Conservation (phyloP, 2,113 vertebrate genomes). For the Brienomyrus longianalis region DNA sequence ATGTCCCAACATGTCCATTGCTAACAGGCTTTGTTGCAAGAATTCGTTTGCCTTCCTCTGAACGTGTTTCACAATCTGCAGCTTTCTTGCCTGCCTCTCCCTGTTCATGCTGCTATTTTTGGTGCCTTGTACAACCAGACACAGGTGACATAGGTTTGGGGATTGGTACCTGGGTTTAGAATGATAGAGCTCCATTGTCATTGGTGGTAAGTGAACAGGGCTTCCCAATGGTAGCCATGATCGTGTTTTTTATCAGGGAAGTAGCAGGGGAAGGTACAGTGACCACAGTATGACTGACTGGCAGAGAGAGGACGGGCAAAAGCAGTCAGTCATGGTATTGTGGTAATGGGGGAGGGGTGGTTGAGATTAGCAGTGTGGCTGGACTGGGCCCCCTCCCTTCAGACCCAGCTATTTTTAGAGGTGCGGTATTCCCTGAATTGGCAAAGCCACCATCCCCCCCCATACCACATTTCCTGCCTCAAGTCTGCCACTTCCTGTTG, state of each 20-base stretch:
- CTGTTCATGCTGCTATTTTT: background rate
- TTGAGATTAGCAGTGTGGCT: slow-evolving; percentile 15
- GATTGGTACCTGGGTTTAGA: background rate
- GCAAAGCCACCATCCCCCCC: slow-evolving; percentile 19
- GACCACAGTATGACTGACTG: background rate
- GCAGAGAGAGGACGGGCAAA: background rate
- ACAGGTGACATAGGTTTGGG: background rate
- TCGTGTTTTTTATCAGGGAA: background rate
- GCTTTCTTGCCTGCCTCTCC: background rate
- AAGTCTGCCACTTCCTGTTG: slow-evolving; percentile 55
- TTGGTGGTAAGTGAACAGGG: background rate
- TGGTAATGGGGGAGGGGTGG: slow-evolving; percentile 14
- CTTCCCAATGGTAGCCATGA: background rate
- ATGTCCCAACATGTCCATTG: slow-evolving; percentile 14
- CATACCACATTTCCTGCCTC: slow-evolving; percentile 45
- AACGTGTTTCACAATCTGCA: background rate
- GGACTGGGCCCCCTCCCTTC: slow-evolving; percentile 16
- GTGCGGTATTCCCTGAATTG: slow-evolving; percentile 41
- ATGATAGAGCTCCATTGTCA: background rate
- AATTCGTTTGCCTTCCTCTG: background rate
- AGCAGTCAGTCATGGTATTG: background rate
- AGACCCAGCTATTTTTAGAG: slow-evolving; percentile 46
- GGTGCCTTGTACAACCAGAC: background rate
- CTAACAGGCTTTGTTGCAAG: background rate
- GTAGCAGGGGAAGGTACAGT: background rate